Evolutionary conservation across 2,113 vertebrate species (phyloP).

Genomic region (Cochlearius cochlearius): DNA sequence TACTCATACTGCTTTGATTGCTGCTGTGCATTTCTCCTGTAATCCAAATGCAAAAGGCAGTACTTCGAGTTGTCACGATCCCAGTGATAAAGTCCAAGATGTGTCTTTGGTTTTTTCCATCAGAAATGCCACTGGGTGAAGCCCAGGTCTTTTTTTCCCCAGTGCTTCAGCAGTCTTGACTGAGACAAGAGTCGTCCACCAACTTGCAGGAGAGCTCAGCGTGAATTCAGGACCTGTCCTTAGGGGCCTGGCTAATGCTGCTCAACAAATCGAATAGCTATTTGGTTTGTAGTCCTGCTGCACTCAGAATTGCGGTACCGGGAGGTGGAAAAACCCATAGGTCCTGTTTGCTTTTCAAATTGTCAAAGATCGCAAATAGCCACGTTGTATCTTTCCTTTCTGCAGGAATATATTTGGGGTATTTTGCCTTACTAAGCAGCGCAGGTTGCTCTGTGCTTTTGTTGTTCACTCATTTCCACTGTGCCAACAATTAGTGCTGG

Average conservation of each 20-base stretch:
- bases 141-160: background rate
- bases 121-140: background rate
- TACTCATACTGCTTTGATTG: background rate
- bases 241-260: background rate
- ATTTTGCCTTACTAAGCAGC: conserved; percentile 24
- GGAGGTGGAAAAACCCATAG: background rate
- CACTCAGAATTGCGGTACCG: background rate
- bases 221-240: background rate
- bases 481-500: conserved; percentile 69
- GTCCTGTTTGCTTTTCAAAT: conserved; percentile 15
- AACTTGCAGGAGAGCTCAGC: background rate
- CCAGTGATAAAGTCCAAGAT: background rate
- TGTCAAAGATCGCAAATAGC: background rate
- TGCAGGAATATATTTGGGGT: conserved; percentile 14
- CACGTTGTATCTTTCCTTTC: background rate
- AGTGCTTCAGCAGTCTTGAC: background rate
- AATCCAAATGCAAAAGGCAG: background rate
- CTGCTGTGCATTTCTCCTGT: background rate
- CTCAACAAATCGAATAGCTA: background rate
- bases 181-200: background rate
- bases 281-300: background rate
- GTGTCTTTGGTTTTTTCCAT: background rate
- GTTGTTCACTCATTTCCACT: conserved; percentile 57
- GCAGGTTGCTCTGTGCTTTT: conserved; percentile 55
- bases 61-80: background rate